Evolutionary conservation across 2,797 vertebrate genomes (phyloP), one percentile per base, ranked within the genome.

Genomic region (Rhinichthys osculus): DNA sequence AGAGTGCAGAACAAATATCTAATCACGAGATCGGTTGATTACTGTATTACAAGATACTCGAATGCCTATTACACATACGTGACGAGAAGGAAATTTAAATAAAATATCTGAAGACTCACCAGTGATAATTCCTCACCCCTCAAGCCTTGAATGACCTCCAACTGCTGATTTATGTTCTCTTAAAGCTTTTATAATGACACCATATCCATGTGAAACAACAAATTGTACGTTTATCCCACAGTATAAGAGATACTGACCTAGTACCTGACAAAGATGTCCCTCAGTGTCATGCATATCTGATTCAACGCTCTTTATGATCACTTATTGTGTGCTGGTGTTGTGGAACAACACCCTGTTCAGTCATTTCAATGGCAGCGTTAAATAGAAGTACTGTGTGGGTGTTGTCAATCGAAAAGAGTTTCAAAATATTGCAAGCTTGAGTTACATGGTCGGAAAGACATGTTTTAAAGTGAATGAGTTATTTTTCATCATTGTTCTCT

Each of bases 191-290:
- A 94, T 95, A 95, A 23, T 87, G 92, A 87, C 92, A 92, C 89
- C 30, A 8, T 86, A 92, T 90, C 92, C 87, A 70, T 23, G 42
- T 77, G 89, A 86, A 52, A 90, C 87, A 88, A 52, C 71, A 71
- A 57, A 42, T n/a, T 73, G 33, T 27, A 1, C 21, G 1, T 27
- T 42, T 83, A 89, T 89, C 82, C 92, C 89, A 91, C 72, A 82
- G 83, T 73, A 42, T 23, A 85, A 92, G 92, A 90, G 88, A 87
- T 52, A 57, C 70, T 95, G 95, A 96, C 95, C 95, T 93, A 94
- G 81, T 91, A 93, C 59, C 30, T 80, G 86, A 95, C 93, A 95
- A 95, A 93, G 92, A 74, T 85, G 87, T 90, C 90, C 83, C 85
- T 78, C 19, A 72, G 86, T 86, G 89, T 93, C 79, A 21, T 80